Evolutionary conservation across 2,113 vertebrate genomes (phyloP), one percentile per base, ranked within the genome.

Genomic region (Sardina pilchardus): DNA sequence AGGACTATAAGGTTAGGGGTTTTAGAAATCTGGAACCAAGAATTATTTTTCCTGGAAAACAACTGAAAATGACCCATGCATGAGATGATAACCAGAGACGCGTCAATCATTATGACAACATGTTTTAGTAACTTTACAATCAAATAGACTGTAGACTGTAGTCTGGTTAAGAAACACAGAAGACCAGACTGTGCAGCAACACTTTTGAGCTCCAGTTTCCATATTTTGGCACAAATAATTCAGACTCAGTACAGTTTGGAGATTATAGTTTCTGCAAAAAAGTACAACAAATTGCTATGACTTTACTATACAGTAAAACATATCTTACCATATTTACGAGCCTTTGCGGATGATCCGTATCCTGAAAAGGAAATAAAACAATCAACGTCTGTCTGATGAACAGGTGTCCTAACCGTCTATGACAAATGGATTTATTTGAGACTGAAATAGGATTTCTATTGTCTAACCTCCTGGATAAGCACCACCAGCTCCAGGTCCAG

Each of bases 291-390:
- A 17, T n/a, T n/a, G n/a, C 50, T 21, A 24, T 59, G 53, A 6
- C 19, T 34, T 85, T 56, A 42, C 24, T 1, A n/a, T 85, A 53
- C 36, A 9, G 43, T 24, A 81, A 12, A 44, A 19, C 39, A 83
- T 80, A 81, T 17, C 87, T 87, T 88, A 90, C 89, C 89, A 85
- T 88, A 90, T 42, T 90, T 90, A 17, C 82, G 42, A 59, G 87
- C 87, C 81, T 90, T 90, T 81, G 84, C 86, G 50, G 71, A 78
- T 16, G 71, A 36, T 36, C 36, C 86, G 86, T 71, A 80, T 83
- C 87, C 89, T 78, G 71, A 36, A 78, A 39, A 36, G 30, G 12
- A 34, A 17, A 36, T 4, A 10, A 71, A 67, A 67, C n/a, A 30
- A 78, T 84, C 34, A n/a, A 12, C 42, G 16, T 43, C 67, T 16